Base-by-base conservation (phyloP, 2,797 vertebrate genomes). In the Siniperca undulata region DNA sequence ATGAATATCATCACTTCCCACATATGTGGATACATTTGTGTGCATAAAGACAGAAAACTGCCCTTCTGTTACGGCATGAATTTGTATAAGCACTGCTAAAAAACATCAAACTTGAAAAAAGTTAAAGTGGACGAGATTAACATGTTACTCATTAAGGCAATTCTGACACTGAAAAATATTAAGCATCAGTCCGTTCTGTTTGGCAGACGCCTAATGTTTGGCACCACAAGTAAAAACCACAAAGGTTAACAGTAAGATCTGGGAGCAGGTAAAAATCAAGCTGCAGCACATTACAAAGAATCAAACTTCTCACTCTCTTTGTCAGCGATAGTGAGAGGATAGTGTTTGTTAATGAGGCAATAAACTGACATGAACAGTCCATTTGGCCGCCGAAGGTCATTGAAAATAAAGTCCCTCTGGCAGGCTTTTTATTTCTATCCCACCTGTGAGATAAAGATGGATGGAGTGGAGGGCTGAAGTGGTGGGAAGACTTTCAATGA, bases 391-490 rank as follows among this genome's bases (percentile, higher is more conserved):
- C 24, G 30, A 56, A 71, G 77, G 70, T 86, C 70, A 52, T 2
- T 77, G 72, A 83, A 90, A 77, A 81, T 56, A 65, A 90, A 89
- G 88, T 92, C 86, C 78, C 87, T 86, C 84, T 65, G 88, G 89
- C 77, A 78, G 83, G 81, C 66, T 71, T 83, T 82, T 34, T 61
- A 12, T 80, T 85, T 88, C 80, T 80, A 6, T 79, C 79, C 82
- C 88, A 85, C 85, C 86, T 80, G 87, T 76, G 87, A 79, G 79
- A 70, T 55, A 69, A 59, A 68, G 70, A 34, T 44, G 80, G 86
- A 58, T 58, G 88, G 73, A 74, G 75, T 73, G 84, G 70, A 74
- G 81, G 74, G 74, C 36, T 65, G 80, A 77, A 73, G 76, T 36
- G 52, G 71, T 64, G 79, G 74, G 62, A 78, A 30, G 85, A 86